Base-by-base conservation (phyloP, 1,140 invertebrate species). In the Cyphomyrmex costatus region DNA sequence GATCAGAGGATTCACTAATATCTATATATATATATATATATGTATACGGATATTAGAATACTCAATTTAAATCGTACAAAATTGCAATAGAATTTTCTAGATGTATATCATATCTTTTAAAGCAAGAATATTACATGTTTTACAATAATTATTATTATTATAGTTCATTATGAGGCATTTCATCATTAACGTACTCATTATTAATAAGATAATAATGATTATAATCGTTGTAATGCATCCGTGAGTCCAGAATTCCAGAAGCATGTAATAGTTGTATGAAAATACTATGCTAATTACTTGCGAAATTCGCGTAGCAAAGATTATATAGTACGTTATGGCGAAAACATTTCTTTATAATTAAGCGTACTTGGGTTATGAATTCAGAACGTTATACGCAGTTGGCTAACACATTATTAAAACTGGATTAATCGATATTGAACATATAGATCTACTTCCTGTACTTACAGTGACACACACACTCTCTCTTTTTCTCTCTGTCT, bases 391-490 rank as follows among this genome's bases (percentile, higher is more conserved):
- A 36, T 58, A 58, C 0, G 19, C 10, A n/a, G 27, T 7, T 3
- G 7, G 19, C 21, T 1, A 7, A 16, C 14, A 12, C n/a, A 27
- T 42, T 21, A 53, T 36, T 51, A 66, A 36, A 79, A 80, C 16
- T 19, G 36, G 83, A 79, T 70, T 60, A 58, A 85, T 85, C 77
- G 74, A 85, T 68, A 74, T 68, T 19, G 5, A n/a, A 79, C 7
- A 49, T 58, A 88, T 63, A 77, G 49, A 85, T 71, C 58, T 58
- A 46, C n/a, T 58, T 74, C 36, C 63, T 73, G 16, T 21, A 73
- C 51, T 76, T 73, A 33, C 76, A 85, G 63, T 66, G 88, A 90
- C 80, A 88, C 21, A n/a, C n/a, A n/a, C n/a, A n/a, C 46, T 49
- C 46, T 46, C 42, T 16, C 46, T 49, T 49, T 61, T 21, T 49